Evolutionary conservation across 1,140 invertebrate genomes (phyloP), one percentile per base, ranked within the genome.

Genomic region (Trichonephila clavipes): DNA sequence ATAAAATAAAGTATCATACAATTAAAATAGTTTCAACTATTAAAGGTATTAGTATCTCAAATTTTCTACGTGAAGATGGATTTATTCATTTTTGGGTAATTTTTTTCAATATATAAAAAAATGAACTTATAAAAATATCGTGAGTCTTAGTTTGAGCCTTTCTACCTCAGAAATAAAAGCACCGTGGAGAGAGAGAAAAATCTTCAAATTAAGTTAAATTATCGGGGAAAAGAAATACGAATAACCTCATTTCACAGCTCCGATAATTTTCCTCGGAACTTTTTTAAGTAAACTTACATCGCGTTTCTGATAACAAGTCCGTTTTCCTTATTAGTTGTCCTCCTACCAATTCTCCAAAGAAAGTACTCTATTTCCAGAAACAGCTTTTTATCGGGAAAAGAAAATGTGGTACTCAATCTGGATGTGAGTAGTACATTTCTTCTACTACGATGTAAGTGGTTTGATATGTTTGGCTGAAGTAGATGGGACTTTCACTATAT

Each of bases 391-490:
- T 69, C 24, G 66, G 66, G 7, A 69, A 69, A 69, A n/a, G 66
- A 69, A 24, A 69, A 69, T 69, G 24, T 69, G 66, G n/a, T 8
- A 69, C 21, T 69, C 66, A 24, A 69, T 69, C 24, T 69, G 66
- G 10, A 28, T n/a, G 21, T 24, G 66, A 24, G 66, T 40, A 40
- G 34, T 28, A 24, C 51, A 51, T 69, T 69, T 69, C 24, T 69
- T 12, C 66, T 24, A 69, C 24, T 69, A 24, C n/a, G 24, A 7
- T n/a, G 21, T 14, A 24, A 69, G 66, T 69, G 66, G 66, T 28
- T 69, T 69, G 66, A 69, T 69, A 24, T 69, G 66, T 69, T 69
- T 69, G 66, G 66, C 51, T 69, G 28, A 69, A 69, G 66, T 28
- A 14, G 66, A 69, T 69, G 66, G 66, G 12, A n/a, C 24, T 69